Evolutionary conservation across 2,888 invertebrate genomes (phyloP).

Genomic region (Aelia acuminata): DNA sequence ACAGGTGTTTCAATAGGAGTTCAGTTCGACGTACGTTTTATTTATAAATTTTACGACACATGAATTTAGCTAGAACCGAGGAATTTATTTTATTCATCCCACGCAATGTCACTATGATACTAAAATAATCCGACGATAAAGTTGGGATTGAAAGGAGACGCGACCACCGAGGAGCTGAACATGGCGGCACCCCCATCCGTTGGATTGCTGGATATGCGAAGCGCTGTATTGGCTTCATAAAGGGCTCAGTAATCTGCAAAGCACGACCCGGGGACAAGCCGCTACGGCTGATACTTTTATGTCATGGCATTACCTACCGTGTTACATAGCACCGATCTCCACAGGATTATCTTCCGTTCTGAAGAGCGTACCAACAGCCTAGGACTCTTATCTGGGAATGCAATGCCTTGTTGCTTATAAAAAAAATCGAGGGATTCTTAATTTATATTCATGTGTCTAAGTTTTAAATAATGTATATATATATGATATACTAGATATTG

Average conservation of each 20-base stretch:
- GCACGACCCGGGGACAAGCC: not conserved
- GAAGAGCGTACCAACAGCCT: not conserved
- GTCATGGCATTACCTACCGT: not conserved
- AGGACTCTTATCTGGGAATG: not conserved
- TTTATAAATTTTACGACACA: not conserved
- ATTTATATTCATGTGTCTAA: too few species aligned
- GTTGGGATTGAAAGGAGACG: not conserved
- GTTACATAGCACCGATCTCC: slow-evolving; percentile 7
- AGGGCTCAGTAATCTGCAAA: not conserved
- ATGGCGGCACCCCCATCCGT: slow-evolving; percentile 20
- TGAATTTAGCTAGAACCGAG: not conserved
- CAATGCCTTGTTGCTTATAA: too few species aligned
- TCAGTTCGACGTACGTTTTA: not conserved
- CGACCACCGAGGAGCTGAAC: not conserved
- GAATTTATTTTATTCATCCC: not conserved
- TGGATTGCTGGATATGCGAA: not conserved
- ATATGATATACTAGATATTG: too few species aligned
- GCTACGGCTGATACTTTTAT: not conserved
- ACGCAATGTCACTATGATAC: not conserved
- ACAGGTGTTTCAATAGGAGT: not conserved
- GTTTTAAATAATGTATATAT: too few species aligned
- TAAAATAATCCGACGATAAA: slow-evolving; percentile 21
- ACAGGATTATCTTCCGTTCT: not conserved
- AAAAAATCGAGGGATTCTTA: too few species aligned
- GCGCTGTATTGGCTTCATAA: slow-evolving; percentile 24